phyloP scores from a whole-genome alignment of 2,113 vertebrate species.

The Polypterus bichir region DNA sequence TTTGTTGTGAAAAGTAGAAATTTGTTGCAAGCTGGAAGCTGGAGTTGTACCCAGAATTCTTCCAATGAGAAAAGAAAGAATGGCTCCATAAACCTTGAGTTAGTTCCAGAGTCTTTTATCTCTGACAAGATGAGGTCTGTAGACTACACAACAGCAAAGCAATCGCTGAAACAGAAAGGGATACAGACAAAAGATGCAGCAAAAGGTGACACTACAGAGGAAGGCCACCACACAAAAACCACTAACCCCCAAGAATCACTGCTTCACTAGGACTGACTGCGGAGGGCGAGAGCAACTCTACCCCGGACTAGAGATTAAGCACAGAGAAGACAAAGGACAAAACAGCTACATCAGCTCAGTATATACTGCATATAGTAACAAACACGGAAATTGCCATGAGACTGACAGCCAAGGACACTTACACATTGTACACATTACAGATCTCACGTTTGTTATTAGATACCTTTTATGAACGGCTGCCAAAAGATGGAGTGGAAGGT shows the following conservation, averaged over 20 bases:
- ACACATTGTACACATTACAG: constrained; percentile 92
- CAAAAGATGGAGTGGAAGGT: constrained; percentile 78
- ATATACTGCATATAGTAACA: constrained; percentile 99
- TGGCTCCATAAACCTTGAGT: constrained; percentile 96
- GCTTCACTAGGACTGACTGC: constrained; percentile 91
- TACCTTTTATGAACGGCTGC: constrained; percentile 80
- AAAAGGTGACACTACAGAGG: constrained; percentile 83
- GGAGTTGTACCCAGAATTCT: constrained; percentile 80
- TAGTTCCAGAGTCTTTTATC: constrained; percentile 97
- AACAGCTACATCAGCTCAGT: constrained; percentile 97
- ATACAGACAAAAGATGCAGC: constrained; percentile 94
- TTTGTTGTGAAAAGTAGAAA: constrained; percentile 17
- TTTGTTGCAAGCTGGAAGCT: constrained; percentile 60
- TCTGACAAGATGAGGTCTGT: constrained; percentile 77
- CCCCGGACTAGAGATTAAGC: constrained; percentile 89
- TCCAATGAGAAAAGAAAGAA: constrained; percentile 61
- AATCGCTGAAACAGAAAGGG: constrained; percentile 75
- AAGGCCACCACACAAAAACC: constrained; percentile 98
- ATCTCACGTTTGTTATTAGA: constrained; percentile 91
- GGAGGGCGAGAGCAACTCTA: constrained; percentile 65
- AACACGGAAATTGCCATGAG: constrained; percentile 95
- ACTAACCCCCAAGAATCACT: constrained; percentile 94
- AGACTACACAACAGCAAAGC: constrained; percentile 96
- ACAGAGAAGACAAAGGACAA: constrained; percentile 98
- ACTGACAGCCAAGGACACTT: constrained; percentile 96